These are phyloP conservation scores for Nibea albiflora DNA, from an alignment of 2,113 vertebrate species.

Conservation along the genomic window DNA sequence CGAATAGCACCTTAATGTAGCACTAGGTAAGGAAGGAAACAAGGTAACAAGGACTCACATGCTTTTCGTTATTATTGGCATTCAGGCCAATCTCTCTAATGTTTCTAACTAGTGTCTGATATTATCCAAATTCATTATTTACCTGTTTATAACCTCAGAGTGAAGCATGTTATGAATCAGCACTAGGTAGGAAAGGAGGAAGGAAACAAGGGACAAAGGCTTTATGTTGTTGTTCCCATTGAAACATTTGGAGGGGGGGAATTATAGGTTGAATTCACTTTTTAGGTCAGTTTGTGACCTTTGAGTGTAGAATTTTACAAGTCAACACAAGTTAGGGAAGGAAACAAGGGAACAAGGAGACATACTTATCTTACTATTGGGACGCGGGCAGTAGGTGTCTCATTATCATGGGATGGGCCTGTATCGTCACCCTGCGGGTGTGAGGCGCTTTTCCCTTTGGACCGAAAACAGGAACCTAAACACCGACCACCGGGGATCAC, in stretches of 20 bases:
- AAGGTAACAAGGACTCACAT: conserved; percentile 20
- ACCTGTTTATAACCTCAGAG: neutral
- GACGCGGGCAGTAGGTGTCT: neutral
- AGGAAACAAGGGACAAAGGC: neutral
- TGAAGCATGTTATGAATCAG: conserved; percentile 34
- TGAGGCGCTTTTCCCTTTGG: neutral
- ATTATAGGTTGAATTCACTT: too few species aligned
- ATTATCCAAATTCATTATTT: too few species aligned
- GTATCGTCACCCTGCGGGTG: neutral
- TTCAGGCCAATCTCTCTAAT: too few species aligned
- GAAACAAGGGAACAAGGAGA: conserved; percentile 20
- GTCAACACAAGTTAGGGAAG: conserved; percentile 30
- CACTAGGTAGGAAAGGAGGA: neutral
- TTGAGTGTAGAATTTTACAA: conserved; percentile 26
- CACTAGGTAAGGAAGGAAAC: conserved; percentile 2
- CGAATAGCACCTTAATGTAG: neutral
- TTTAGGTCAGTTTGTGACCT: neutral
- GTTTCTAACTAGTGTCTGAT: too few species aligned
- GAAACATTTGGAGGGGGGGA: too few species aligned
- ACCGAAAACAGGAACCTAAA: neutral
- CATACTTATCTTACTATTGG: neutral
- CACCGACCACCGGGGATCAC: too few species aligned
- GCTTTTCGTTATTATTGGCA: too few species aligned
- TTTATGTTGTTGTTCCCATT: too few species aligned
- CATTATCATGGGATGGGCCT: conserved; percentile 48